Evolutionary conservation across 2,888 invertebrate species (phyloP).

Genomic region (Thyatira batis): DNA sequence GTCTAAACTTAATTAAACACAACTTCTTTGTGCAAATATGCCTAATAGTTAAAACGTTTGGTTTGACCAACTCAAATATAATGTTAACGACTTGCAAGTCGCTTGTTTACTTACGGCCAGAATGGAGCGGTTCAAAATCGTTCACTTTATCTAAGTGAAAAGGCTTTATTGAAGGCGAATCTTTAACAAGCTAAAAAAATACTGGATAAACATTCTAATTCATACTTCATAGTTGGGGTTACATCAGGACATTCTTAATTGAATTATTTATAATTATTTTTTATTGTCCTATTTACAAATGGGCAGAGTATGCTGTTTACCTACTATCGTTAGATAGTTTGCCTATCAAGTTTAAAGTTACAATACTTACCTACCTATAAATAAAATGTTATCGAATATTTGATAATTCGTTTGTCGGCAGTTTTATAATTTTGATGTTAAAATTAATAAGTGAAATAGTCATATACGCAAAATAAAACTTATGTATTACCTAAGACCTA

Average conservation of each 20-base stretch:
- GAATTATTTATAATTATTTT: not conserved
- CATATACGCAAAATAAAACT: not conserved
- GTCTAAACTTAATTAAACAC: constrained; percentile 83
- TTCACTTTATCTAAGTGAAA: constrained; percentile 1
- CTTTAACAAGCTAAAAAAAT: not conserved
- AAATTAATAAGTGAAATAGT: not conserved
- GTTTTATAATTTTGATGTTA: not conserved
- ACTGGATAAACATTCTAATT: not conserved
- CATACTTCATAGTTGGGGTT: not conserved
- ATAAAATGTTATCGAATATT: not conserved
- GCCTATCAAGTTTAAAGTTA: not conserved
- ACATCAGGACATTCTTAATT: not conserved
- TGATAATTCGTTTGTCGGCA: not conserved
- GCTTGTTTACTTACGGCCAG: constrained; percentile 1
- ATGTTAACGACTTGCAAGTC: constrained; percentile 21
- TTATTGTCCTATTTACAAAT: constrained; percentile 1
- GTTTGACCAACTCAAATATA: constrained; percentile 70
- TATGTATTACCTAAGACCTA: not conserved
- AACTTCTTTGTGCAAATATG: constrained; percentile 83
- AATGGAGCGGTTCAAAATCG: constrained; percentile 4
- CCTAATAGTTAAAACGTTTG: constrained; percentile 78
- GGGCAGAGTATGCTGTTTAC: not conserved
- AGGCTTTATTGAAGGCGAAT: not conserved
- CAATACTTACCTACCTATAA: not conserved
- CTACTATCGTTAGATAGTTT: not conserved